A percentile compares a stretch with the other conserved stretches of the same genome.
phyloP scores from a whole-genome alignment of 2,888 invertebrate genomes.

The Polydrusus tereticollis region DNA sequence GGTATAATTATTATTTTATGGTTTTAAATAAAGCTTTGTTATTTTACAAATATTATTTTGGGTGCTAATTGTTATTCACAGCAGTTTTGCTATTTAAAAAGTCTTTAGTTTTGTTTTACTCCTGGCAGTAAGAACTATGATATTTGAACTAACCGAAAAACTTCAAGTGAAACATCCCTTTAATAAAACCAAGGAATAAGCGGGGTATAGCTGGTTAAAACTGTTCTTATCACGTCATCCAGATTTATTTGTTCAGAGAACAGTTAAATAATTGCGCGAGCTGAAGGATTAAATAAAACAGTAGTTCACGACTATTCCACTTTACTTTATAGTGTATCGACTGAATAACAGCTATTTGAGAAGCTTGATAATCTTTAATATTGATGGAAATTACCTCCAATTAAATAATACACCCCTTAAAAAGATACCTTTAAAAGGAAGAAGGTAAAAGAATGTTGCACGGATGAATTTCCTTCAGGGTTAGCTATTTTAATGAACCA shows the following conservation, averaged over 20 bases:
- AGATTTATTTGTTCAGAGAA: neutral
- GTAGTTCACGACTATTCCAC: neutral
- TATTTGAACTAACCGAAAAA: neutral
- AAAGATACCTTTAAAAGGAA: constrained; percentile 43
- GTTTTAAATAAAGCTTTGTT: too few species aligned
- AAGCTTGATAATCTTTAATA: neutral
- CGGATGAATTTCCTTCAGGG: constrained; percentile 50
- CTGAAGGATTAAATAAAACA: too few species aligned
- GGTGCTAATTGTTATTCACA: too few species aligned
- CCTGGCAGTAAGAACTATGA: neutral
- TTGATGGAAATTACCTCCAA: neutral
- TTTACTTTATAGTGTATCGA: too few species aligned
- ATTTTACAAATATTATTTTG: too few species aligned
- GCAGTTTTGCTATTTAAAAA: too few species aligned
- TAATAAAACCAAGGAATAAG: neutral
- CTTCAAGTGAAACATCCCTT: neutral
- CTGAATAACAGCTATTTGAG: neutral
- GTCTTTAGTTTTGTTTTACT: neutral
- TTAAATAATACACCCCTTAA: constrained; percentile 1
- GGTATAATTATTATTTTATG: too few species aligned
- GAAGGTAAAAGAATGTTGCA: constrained; percentile 35
- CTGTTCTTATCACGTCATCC: neutral
- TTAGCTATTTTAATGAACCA: too few species aligned
- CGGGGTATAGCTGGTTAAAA: neutral
- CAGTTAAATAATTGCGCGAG: neutral